phyloP scores from a whole-genome alignment of 2,888 invertebrate species.

The Flexamia atlantica region DNA sequence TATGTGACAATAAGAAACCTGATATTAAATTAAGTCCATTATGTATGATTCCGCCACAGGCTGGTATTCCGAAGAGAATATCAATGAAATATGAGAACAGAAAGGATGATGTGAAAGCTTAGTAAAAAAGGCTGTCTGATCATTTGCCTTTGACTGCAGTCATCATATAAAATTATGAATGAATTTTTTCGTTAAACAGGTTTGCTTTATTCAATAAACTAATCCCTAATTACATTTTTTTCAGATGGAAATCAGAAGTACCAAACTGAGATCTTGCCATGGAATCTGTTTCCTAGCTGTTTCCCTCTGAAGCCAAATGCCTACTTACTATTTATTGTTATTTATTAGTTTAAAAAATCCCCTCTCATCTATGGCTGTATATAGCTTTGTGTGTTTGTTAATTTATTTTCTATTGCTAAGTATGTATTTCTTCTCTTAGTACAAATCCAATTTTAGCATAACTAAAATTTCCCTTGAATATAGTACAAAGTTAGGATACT shows the following conservation, averaged over 20 bases:
- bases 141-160: no score
- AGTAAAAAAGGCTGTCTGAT: no score
- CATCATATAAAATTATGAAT: no score
- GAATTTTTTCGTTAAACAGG: no score
- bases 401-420: conserved; percentile 6
- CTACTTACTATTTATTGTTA: conserved; percentile 16
- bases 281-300: neutral
- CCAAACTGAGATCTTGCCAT: conserved; percentile 5
- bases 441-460: neutral
- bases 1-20: no score
- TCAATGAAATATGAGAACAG: no score
- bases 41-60: no score
- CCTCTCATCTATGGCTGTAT: conserved; percentile 22
- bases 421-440: neutral
- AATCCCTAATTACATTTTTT: neutral
- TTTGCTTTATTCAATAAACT: no score
- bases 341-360: neutral
- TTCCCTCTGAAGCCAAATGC: conserved; percentile 12
- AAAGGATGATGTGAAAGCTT: no score
- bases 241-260: neutral
- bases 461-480: neutral
- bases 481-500: conserved; percentile 4
- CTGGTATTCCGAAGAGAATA: no score
- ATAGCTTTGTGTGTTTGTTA: conserved; percentile 17
- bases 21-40: no score